A percentile compares a stretch with the other conserved stretches of the same genome.
phyloP scores from a whole-genome alignment of 2,797 vertebrate genomes.

The Danionella dracula region DNA sequence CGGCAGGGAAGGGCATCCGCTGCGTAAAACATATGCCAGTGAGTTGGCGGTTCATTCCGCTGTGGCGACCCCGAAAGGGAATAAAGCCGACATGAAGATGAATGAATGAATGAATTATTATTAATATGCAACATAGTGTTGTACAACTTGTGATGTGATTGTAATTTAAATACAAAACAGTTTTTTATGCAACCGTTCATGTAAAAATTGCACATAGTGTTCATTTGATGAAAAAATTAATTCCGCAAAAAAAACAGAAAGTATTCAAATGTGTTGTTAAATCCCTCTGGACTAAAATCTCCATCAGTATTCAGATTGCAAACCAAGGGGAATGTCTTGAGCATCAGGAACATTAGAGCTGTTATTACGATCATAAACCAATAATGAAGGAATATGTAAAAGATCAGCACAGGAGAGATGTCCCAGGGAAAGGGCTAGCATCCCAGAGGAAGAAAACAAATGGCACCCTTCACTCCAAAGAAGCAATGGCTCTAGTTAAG shows the following conservation, averaged over 20 bases:
- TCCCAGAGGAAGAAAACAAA: constrained; percentile 58
- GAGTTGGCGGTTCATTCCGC: no score
- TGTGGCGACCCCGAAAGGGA: no score
- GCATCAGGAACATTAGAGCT: constrained; percentile 29
- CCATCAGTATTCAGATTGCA: background rate
- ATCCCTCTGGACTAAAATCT: constrained; percentile 8
- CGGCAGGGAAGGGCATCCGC: no score
- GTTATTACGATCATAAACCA: constrained; percentile 39
- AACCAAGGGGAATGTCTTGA: background rate
- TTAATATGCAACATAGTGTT: no score
- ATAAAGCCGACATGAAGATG: no score
- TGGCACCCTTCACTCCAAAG: constrained; percentile 53
- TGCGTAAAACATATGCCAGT: no score
- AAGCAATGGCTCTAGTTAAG: constrained; percentile 55
- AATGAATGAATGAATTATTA: no score
- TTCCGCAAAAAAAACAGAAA: background rate
- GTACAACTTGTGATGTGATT: no score
- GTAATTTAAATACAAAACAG: no score
- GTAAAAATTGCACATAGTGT: no score
- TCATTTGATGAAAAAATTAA: no score
- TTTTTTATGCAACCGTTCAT: no score
- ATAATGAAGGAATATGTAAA: constrained; percentile 46
- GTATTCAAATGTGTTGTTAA: background rate
- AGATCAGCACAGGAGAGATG: constrained; percentile 17
- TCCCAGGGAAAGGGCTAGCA: constrained; percentile 39